Evolutionary conservation across 2,113 vertebrate species (phyloP).

Genomic region (Ovis canadensis): DNA sequence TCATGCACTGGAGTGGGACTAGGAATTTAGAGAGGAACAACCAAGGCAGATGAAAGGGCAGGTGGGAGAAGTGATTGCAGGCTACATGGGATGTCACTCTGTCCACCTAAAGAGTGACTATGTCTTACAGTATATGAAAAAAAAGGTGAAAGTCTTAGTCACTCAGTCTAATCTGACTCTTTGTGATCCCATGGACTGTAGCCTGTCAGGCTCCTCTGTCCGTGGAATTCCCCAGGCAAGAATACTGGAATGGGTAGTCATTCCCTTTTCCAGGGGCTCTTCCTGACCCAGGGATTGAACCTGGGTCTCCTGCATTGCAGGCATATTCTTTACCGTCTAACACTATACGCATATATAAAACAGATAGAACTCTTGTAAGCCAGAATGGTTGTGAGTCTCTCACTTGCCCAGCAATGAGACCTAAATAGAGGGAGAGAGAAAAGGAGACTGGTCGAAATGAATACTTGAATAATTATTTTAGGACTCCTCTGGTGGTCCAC

Average conservation of each 20-base stretch:
- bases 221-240: neutral
- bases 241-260: neutral
- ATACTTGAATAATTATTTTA: neutral
- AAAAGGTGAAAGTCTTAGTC: neutral
- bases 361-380: neutral
- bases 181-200: neutral
- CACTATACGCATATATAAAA: neutral
- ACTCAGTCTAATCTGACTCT: neutral
- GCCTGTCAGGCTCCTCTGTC: neutral
- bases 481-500: neutral
- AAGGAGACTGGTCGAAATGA: neutral
- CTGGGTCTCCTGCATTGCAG: neutral
- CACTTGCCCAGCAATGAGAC: neutral
- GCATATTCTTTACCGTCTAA: neutral
- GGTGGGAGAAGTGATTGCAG: neutral
- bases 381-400: neutral
- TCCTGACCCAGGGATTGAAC: neutral
- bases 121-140: neutral
- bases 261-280: neutral
- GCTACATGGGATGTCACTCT: too few species aligned
- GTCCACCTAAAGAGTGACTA: neutral
- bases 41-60: neutral
- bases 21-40: neutral
- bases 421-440: neutral
- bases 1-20: neutral